phyloP scores from a whole-genome alignment of 1,140 invertebrate species.

The Belonocnema kinseyi region DNA sequence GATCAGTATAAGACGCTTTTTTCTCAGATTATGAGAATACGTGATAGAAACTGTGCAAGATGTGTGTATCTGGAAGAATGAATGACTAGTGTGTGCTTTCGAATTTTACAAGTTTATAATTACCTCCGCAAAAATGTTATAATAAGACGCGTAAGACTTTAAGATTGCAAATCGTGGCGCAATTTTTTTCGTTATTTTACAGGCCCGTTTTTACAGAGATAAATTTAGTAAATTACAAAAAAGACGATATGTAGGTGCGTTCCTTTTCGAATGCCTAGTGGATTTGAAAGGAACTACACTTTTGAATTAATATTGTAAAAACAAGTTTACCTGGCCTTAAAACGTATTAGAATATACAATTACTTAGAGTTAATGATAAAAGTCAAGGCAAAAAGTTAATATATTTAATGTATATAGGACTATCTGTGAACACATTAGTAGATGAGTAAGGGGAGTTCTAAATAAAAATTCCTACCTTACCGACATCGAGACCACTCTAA shows the following conservation, averaged over 20 bases:
- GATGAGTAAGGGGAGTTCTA: too few species aligned
- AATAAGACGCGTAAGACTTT: conserved; percentile 37
- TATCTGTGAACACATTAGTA: not conserved
- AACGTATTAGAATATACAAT: not conserved
- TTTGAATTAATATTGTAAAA: conserved; percentile 39
- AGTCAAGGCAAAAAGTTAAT: not conserved
- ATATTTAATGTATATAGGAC: not conserved
- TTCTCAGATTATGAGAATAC: conserved; percentile 2
- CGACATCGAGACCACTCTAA: too few species aligned
- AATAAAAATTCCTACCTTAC: too few species aligned
- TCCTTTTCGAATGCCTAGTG: conserved; percentile 24
- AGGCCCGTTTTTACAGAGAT: conserved; percentile 38
- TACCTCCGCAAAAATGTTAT: conserved; percentile 33
- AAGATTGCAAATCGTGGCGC: conserved; percentile 34
- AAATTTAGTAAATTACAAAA: conserved; percentile 34
- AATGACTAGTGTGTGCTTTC: conserved; percentile 54
- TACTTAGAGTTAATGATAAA: not conserved
- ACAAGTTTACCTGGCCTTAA: conserved; percentile 7
- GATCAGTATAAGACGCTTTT: conserved; percentile 38
- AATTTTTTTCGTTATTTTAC: conserved; percentile 27
- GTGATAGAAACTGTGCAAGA: conserved; percentile 39
- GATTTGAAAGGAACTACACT: not conserved
- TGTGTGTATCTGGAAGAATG: conserved; percentile 47
- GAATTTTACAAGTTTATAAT: conserved; percentile 60
- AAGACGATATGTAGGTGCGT: not conserved